Evolutionary conservation across 1,140 invertebrate genomes (phyloP), one percentile per base, ranked within the genome.

Genomic region (Steinernema feltiae): DNA sequence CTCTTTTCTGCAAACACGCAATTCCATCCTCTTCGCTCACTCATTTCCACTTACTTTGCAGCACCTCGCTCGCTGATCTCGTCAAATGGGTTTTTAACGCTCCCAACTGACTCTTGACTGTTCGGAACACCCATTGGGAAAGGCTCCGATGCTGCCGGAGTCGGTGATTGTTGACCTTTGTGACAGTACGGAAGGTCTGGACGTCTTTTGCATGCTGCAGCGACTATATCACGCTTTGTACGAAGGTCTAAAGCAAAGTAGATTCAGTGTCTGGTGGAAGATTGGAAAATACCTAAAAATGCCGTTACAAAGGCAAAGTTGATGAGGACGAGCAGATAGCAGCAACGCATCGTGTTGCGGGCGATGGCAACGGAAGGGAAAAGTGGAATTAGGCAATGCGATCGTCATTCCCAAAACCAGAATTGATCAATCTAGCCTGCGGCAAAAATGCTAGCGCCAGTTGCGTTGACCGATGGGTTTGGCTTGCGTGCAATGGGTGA

Each of bases 401-500:
- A 15, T 63, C 53, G 53, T 63, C 53, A 63, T 27, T 63, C 53
- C 24, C 53, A 63, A 63, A 63, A 63, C 53, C 53, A 63, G 53
- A 63, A 63, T 63, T 63, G 15, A n/a, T 63, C 53, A 27, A 27
- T 17, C 53, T 63, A 63, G 53, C 53, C 53, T 27, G 53, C 53
- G 53, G 53, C 53, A 27, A 63, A 63, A 63, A 63, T 63, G 53
- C 53, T 3, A 63, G 7, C 24, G 53, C 53, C 12, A 27, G 15
- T 27, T 12, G 12, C 24, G 53, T 63, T 63, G 53, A 63, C 53
- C 53, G 53, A 63, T 63, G 53, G 53, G 53, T 63, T 63, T 63
- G 7, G 53, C 53, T 63, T 63, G 24, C 53, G 24, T 41, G 35
- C 35, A 18, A 18, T 41, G 35, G n/a, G n/a, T n/a, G n/a, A n/a